Evolutionary conservation across 2,113 vertebrate species (phyloP).

Genomic region (Hippocampus guttulatus): DNA sequence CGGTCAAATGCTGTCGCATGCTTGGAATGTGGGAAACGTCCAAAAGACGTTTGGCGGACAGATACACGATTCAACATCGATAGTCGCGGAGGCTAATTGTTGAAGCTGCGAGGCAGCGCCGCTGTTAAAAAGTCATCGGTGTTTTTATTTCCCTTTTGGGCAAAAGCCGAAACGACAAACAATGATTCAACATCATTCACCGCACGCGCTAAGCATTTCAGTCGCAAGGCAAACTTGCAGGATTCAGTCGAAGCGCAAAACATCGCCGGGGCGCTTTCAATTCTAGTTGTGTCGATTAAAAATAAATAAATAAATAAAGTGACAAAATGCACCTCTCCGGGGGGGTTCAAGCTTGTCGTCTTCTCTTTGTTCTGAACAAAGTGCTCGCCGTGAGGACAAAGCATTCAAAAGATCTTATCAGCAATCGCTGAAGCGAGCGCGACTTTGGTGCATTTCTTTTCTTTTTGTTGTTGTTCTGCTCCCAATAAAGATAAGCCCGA

Average conservation of each 20-base stretch:
- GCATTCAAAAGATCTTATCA: background rate
- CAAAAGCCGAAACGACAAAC: background rate
- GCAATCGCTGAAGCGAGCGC: background rate
- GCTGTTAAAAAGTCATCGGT: no score
- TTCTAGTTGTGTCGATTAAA: background rate
- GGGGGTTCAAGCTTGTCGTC: no score
- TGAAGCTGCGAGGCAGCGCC: no score
- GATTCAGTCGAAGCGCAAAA: no score
- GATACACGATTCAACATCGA: no score
- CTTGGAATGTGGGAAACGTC: no score
- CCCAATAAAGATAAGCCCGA: background rate
- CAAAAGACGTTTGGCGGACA: no score
- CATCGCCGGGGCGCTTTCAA: background rate
- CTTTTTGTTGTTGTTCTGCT: background rate
- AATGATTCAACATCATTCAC: background rate
- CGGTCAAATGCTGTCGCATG: no score
- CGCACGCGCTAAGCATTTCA: background rate
- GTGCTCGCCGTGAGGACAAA: background rate
- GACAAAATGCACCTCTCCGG: background rate
- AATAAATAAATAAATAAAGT: background rate
- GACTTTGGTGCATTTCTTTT: background rate
- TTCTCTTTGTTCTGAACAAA: background rate
- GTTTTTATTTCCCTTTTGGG: no score
- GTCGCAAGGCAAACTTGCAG: background rate
- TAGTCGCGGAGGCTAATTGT: no score